A percentile compares a stretch with the other conserved stretches of the same genome.
These are phyloP conservation scores for Caenorhabditis angaria DNA, from an alignment of 2,888 invertebrate species.

Conservation along the genomic window DNA sequence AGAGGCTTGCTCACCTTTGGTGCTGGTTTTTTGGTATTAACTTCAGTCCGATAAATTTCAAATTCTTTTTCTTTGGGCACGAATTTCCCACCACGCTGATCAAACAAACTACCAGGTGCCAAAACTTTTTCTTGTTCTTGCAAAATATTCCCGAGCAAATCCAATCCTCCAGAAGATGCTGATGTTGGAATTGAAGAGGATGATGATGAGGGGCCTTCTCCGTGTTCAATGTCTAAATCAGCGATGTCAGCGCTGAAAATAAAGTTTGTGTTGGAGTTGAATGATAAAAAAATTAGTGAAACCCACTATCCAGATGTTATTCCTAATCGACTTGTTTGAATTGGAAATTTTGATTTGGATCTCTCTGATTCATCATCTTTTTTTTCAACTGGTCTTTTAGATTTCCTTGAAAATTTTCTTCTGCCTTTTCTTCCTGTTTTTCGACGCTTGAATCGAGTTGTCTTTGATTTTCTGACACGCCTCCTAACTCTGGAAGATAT, in stretches of 20 bases:
- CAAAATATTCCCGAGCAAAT: neutral
- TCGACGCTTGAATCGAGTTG: no score
- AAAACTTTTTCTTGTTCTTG: neutral
- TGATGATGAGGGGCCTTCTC: neutral
- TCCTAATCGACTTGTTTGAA: neutral
- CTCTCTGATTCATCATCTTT: neutral
- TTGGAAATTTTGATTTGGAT: neutral
- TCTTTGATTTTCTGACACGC: no score
- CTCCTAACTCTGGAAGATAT: no score
- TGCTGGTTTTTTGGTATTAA: neutral
- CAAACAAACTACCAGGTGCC: neutral
- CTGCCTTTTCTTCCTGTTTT: no score
- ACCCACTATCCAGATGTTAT: neutral
- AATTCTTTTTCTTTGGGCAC: neutral
- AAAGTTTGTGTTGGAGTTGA: no score
- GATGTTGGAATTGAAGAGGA: neutral
- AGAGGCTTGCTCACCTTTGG: conserved; percentile 1
- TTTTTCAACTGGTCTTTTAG: no score
- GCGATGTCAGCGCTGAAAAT: neutral
- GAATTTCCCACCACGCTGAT: neutral
- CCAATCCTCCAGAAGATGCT: neutral
- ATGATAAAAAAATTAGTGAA: neutral
- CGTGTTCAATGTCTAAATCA: neutral
- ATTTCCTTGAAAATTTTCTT: no score
- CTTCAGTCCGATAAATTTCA: neutral